These are phyloP conservation scores for Loris lydekkerianus DNA, from an alignment of 2,797 vertebrate genomes.

Conservation along the genomic window DNA sequence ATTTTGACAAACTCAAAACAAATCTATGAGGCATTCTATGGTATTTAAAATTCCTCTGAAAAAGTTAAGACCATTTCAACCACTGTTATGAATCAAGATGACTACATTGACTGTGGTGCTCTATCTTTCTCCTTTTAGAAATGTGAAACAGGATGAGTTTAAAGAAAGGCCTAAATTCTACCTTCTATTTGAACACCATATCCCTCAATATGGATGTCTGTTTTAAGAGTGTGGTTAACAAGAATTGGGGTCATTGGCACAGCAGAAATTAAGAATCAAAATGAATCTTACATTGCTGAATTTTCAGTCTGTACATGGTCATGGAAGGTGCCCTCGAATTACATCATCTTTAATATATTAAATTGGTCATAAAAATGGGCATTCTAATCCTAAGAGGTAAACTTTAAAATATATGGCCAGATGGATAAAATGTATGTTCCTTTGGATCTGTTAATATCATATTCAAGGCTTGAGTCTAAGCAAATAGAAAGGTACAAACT, in stretches of 20 bases:
- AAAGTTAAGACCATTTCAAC: too few species aligned
- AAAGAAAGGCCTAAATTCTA: neutral
- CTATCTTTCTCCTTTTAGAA: too few species aligned
- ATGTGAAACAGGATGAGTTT: too few species aligned
- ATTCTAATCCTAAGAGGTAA: neutral
- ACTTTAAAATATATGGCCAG: neutral
- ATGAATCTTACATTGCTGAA: too few species aligned
- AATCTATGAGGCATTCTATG: too few species aligned
- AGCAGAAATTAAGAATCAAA: neutral
- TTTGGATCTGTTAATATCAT: neutral
- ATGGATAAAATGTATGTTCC: neutral
- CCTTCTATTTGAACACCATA: neutral
- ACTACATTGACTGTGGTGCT: too few species aligned
- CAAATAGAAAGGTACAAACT: neutral
- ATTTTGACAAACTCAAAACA: too few species aligned
- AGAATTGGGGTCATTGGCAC: neutral
- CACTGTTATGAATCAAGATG: too few species aligned
- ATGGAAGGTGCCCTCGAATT: neutral
- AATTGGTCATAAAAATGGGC: neutral
- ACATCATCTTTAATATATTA: neutral
- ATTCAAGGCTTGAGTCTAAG: neutral
- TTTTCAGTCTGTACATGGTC: neutral
- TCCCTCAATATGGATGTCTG: neutral
- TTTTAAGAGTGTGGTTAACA: neutral
- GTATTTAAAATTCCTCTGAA: too few species aligned